phyloP scores from a whole-genome alignment of 64 coral and sea anemone species.

The Dendrophyllia cribrosa region DNA sequence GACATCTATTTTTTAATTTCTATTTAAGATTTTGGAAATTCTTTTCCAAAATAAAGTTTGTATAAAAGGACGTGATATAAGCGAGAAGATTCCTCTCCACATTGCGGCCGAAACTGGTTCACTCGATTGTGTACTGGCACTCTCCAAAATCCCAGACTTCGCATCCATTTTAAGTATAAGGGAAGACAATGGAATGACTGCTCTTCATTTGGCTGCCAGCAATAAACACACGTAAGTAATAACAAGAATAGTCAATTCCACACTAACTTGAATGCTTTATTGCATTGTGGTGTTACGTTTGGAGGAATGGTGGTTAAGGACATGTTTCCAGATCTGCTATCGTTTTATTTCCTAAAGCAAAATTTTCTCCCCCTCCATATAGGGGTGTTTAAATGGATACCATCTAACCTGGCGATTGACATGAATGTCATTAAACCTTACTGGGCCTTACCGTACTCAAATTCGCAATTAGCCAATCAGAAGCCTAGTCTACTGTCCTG shows the following conservation, averaged over 20 bases:
- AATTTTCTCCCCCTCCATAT: too few relatives aligned
- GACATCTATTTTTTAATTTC: not conserved
- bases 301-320: too few relatives aligned
- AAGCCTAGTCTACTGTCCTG: too few relatives aligned
- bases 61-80: slow-evolving; percentile 16
- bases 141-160: not conserved
- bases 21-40: slow-evolving; percentile 33
- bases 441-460: too few relatives aligned
- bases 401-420: too few relatives aligned
- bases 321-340: too few relatives aligned
- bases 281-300: too few relatives aligned
- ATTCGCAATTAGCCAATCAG: too few relatives aligned
- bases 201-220: slow-evolving; percentile 47
- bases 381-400: too few relatives aligned
- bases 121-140: not conserved
- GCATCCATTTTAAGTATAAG: not conserved
- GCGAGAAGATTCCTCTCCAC: slow-evolving; percentile 37
- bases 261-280: too few relatives aligned
- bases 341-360: too few relatives aligned
- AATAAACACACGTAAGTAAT: slow-evolving; percentile 16
- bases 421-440: too few relatives aligned
- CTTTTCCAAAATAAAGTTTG: not conserved
- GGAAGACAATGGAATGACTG: slow-evolving; percentile 33
- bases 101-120: slow-evolving; percentile 39
- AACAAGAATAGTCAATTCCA: not conserved